Evolutionary conservation across 2,797 vertebrate species (phyloP).

Genomic region (Vireo griseus): DNA sequence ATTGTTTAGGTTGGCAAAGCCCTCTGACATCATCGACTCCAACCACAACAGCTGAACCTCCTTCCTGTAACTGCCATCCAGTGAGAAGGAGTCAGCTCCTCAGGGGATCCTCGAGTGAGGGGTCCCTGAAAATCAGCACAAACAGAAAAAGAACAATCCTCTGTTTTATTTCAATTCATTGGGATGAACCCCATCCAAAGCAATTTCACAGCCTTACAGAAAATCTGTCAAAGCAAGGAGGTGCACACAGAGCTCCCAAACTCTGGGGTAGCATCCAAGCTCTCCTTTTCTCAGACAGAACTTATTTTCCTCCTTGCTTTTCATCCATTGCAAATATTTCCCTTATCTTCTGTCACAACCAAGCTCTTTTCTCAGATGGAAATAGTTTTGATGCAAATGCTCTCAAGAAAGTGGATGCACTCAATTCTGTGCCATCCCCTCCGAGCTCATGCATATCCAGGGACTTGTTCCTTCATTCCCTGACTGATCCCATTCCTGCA

Average conservation of each 20-base stretch:
- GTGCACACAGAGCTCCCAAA: neutral
- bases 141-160: neutral
- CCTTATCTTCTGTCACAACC: neutral
- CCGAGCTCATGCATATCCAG: neutral
- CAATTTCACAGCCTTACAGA: neutral
- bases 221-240: neutral
- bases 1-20: neutral
- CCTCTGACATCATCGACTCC: neutral
- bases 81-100: neutral
- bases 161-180: neutral
- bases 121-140: neutral
- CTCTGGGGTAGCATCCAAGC: neutral
- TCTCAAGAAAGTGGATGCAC: neutral
- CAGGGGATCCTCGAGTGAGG: neutral
- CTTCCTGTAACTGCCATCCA: neutral
- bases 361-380: neutral
- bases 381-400: neutral
- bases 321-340: neutral
- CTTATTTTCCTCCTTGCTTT: neutral
- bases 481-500: neutral
- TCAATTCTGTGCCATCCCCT: neutral
- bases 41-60: neutral
- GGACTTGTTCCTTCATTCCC: neutral
- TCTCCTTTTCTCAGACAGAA: neutral
- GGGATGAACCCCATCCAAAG: neutral